Evolutionary conservation across 2,888 invertebrate genomes (phyloP).

Genomic region (Drosophila sordidula): DNA sequence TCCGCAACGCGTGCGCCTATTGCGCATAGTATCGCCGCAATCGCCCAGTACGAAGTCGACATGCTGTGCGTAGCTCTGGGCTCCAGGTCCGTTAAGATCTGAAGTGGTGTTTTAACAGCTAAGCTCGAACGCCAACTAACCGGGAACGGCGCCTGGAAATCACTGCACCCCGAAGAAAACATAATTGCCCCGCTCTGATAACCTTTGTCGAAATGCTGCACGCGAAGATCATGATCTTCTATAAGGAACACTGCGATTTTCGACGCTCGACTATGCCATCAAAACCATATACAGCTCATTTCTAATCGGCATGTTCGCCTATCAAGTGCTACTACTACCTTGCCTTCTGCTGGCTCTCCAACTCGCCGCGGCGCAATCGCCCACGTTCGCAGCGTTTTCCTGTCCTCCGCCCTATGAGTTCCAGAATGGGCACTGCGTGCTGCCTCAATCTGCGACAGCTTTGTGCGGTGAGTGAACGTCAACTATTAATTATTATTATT

Average conservation of each 20-base stretch:
- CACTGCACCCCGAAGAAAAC: conserved; percentile 22
- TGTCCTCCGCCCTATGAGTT: conserved; percentile 41
- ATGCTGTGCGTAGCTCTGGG: background rate
- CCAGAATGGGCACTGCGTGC: conserved; percentile 44
- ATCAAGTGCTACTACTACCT: conserved; percentile 42
- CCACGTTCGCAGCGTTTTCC: background rate
- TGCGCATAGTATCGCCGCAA: conserved; percentile 18
- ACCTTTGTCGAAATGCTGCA: conserved; percentile 39
- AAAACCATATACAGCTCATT: conserved; percentile 30
- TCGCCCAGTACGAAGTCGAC: conserved; percentile 8
- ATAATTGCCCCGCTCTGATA: conserved; percentile 60
- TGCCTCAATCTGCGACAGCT: conserved; percentile 1
- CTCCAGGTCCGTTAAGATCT: background rate
- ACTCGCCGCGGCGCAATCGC: conserved; percentile 25
- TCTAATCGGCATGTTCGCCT: conserved; percentile 56
- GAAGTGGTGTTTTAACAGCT: conserved; percentile 26
- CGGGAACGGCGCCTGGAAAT: conserved; percentile 1
- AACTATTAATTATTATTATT: too few species aligned
- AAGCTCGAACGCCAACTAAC: conserved; percentile 49
- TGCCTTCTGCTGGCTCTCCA: conserved; percentile 38
- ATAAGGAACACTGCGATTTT: background rate
- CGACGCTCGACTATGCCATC: background rate
- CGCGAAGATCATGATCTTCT: conserved; percentile 6
- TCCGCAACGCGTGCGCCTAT: conserved; percentile 8
- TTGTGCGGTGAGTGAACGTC: conserved; percentile 34